These are phyloP conservation scores for Thymelicus acteon DNA, from an alignment of 2,888 invertebrate genomes.

Conservation along the genomic window DNA sequence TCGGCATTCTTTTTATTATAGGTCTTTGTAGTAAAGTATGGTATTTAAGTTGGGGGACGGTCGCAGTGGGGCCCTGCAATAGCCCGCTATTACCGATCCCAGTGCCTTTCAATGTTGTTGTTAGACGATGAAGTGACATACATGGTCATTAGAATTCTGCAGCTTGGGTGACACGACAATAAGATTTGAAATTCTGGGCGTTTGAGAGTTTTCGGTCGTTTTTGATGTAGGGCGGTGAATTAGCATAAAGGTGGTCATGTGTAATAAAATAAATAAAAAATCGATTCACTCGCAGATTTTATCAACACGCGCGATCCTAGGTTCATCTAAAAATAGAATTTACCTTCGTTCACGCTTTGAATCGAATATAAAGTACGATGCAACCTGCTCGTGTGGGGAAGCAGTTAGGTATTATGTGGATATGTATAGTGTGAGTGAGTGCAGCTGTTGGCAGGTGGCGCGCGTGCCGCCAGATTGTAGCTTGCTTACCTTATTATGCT, in stretches of 20 bases:
- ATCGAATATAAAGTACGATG: constrained; percentile 3
- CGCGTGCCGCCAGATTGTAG: constrained; percentile 54
- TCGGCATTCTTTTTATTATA: constrained; percentile 1
- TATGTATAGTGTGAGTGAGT: background rate
- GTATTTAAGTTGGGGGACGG: background rate
- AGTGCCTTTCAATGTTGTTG: constrained; percentile 2
- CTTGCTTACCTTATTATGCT: constrained; percentile 40
- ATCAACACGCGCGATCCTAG: background rate
- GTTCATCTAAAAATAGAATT: background rate
- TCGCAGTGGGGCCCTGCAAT: background rate
- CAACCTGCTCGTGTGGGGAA: constrained; percentile 1
- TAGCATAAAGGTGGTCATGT: background rate
- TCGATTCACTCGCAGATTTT: background rate
- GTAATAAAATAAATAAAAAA: too few species aligned
- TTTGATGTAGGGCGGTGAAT: background rate
- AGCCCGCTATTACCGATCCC: constrained; percentile 3
- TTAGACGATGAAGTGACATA: constrained; percentile 2
- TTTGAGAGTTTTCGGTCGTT: background rate
- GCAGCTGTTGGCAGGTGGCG: constrained; percentile 72
- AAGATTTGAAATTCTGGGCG: background rate
- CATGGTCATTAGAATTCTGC: constrained; percentile 7
- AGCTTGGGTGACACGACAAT: constrained; percentile 9
- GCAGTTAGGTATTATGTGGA: constrained; percentile 10
- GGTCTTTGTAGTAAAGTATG: constrained; percentile 3
- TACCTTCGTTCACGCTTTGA: background rate